Conservation (phyloP, 2,113 vertebrate species). For the Callocephalon fimbriatum region DNA sequence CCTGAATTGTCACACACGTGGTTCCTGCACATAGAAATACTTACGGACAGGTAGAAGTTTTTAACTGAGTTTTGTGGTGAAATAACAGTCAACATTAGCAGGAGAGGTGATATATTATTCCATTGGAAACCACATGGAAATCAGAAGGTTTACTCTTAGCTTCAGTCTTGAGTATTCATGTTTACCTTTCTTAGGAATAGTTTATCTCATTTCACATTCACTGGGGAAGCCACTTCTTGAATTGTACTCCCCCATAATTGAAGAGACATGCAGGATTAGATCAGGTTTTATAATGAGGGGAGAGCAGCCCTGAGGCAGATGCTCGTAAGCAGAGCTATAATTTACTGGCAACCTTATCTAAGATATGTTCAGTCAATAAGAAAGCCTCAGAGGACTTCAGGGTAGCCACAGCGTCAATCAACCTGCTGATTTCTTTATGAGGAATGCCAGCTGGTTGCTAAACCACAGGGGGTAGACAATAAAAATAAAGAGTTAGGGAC, state of each 20-base stretch:
- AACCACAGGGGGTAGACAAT: neutral
- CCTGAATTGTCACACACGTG: neutral
- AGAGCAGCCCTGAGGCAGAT: conserved; percentile 45
- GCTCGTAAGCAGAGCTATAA: conserved; percentile 60
- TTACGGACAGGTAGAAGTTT: neutral
- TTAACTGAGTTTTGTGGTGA: neutral
- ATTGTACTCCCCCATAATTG: conserved; percentile 48
- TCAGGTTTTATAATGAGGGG: conserved; percentile 66
- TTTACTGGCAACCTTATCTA: conserved; percentile 51
- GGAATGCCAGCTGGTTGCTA: conserved; percentile 36
- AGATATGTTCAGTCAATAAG: conserved; percentile 51
- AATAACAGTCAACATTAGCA: neutral
- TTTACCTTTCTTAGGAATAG: neutral
- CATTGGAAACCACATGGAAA: neutral
- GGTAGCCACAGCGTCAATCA: conserved; percentile 25
- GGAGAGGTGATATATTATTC: neutral
- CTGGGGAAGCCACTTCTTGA: conserved; percentile 31
- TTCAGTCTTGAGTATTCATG: neutral
- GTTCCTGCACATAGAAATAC: neutral
- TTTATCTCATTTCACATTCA: neutral
- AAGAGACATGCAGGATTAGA: conserved; percentile 43
- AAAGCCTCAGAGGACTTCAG: conserved; percentile 37
- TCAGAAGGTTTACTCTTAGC: neutral
- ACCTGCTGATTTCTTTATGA: conserved; percentile 39
- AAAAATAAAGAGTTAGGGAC: neutral